These are phyloP conservation scores for Empis stercorea DNA, from an alignment of 2,888 invertebrate species.

Conservation along the genomic window DNA sequence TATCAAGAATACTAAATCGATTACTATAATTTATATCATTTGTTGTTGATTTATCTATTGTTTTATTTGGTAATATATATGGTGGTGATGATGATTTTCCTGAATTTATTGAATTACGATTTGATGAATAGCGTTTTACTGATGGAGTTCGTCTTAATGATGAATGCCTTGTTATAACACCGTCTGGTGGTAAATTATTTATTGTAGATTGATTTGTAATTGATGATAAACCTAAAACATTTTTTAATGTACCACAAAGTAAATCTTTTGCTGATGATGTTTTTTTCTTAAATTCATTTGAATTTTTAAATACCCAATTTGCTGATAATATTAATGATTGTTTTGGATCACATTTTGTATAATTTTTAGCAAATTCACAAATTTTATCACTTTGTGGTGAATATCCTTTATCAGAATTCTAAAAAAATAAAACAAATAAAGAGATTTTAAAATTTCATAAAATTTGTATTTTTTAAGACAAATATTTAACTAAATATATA, in stretches of 20 bases:
- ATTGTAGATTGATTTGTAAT: not conserved
- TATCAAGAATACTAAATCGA: not conserved
- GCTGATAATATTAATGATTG: conserved; percentile 24
- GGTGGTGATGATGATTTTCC: too few relatives aligned
- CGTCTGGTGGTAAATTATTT: too few relatives aligned
- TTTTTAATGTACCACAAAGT: conserved; percentile 21
- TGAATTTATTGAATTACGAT: not conserved
- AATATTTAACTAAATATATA: too few relatives aligned
- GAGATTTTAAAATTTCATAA: too few relatives aligned
- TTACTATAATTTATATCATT: not conserved
- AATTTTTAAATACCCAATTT: conserved; percentile 21
- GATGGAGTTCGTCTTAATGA: conserved; percentile 12
- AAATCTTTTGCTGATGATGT: conserved; percentile 21
- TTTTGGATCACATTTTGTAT: conserved; percentile 20
- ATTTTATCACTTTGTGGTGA: conserved; percentile 26
- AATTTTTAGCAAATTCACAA: conserved; percentile 17
- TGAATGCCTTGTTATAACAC: conserved; percentile 7
- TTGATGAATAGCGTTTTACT: not conserved
- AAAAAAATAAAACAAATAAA: conserved; percentile 7
- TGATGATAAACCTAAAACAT: conserved; percentile 17
- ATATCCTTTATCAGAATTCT: conserved; percentile 23
- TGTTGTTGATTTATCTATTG: not conserved
- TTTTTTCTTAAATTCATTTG: conserved; percentile 15
- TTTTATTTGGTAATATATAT: too few relatives aligned
- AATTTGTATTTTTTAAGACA: too few relatives aligned